These are phyloP conservation scores for Tychaedon coryphoeus DNA, from an alignment of 2,113 vertebrate species.

Conservation along the genomic window DNA sequence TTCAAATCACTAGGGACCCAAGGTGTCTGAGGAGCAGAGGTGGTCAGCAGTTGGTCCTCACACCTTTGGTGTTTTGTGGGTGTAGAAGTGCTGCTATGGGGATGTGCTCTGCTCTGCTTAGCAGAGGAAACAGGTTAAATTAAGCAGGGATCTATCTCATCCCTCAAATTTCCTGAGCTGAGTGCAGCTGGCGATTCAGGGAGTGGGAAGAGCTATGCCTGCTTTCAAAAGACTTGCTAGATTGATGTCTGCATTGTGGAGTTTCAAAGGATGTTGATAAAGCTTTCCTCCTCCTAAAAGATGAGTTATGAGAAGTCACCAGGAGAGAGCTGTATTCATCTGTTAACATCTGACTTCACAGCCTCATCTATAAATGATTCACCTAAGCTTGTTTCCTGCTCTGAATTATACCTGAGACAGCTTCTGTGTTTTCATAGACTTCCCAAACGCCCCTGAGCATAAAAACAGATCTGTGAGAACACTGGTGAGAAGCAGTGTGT, in stretches of 20 bases:
- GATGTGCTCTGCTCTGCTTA: neutral
- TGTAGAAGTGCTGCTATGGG: neutral
- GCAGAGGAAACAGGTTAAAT: neutral
- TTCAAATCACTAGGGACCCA: neutral
- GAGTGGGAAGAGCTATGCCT: neutral
- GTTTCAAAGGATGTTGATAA: constrained; percentile 22
- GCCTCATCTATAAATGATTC: neutral
- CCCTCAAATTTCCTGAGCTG: neutral
- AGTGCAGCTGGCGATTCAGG: neutral
- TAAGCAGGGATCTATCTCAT: neutral
- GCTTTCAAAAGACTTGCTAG: neutral
- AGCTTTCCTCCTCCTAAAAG: neutral
- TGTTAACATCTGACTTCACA: constrained; percentile 7
- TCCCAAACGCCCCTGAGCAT: neutral
- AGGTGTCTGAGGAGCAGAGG: neutral
- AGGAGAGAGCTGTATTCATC: neutral
- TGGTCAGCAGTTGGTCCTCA: neutral
- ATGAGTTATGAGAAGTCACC: neutral
- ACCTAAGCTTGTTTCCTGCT: neutral
- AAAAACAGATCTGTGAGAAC: accelerated
- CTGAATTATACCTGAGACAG: neutral
- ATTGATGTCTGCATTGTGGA: neutral
- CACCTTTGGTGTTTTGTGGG: neutral
- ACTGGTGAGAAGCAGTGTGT: neutral
- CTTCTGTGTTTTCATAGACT: neutral